Evolutionary conservation across 1,140 invertebrate genomes (phyloP).

Genomic region (Drosophila ercepeae): DNA sequence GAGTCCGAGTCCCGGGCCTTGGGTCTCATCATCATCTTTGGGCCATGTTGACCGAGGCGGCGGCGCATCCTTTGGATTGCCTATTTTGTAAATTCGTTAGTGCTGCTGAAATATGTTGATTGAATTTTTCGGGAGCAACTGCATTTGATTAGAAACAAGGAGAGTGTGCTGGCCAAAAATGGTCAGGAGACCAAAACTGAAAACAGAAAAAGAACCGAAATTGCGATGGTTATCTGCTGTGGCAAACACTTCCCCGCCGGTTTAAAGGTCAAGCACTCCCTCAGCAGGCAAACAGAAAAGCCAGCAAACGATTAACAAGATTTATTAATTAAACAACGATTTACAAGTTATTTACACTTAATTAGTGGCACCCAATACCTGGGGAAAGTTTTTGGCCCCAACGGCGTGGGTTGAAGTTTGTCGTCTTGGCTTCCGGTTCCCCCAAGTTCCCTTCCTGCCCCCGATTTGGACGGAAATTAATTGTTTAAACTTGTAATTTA

Average conservation of each 20-base stretch:
- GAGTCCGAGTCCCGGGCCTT: not conserved
- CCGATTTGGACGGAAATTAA: conserved; percentile 65
- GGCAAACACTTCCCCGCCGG: conserved; percentile 5
- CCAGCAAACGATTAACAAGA: conserved; percentile 55
- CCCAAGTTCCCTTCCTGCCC: too few relatives aligned
- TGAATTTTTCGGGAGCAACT: conserved; percentile 83
- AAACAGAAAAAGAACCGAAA: conserved; percentile 1
- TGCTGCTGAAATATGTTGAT: conserved; percentile 83
- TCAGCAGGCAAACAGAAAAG: not conserved
- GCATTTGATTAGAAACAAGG: conserved; percentile 77
- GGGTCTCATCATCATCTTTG: conserved; percentile 62
- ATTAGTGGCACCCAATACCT: conserved; percentile 66
- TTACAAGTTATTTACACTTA: conserved; percentile 81
- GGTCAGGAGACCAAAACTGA: conserved; percentile 27
- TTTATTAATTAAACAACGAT: conserved; percentile 71
- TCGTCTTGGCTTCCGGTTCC: conserved; percentile 48
- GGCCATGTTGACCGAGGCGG: conserved; percentile 18
- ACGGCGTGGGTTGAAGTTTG: conserved; percentile 43
- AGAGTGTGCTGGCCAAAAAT: conserved; percentile 37
- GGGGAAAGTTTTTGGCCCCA: conserved; percentile 49
- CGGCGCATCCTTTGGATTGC: conserved; percentile 81
- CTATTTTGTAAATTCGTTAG: conserved; percentile 83
- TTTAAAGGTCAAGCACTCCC: conserved; percentile 61
- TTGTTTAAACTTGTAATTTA: conserved; percentile 73
- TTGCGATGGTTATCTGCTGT: conserved; percentile 62